A percentile compares a stretch with the other conserved stretches of the same genome.
These are phyloP conservation scores for Metopia argyrocephala DNA, from an alignment of 2,888 invertebrate species.

Conservation along the genomic window DNA sequence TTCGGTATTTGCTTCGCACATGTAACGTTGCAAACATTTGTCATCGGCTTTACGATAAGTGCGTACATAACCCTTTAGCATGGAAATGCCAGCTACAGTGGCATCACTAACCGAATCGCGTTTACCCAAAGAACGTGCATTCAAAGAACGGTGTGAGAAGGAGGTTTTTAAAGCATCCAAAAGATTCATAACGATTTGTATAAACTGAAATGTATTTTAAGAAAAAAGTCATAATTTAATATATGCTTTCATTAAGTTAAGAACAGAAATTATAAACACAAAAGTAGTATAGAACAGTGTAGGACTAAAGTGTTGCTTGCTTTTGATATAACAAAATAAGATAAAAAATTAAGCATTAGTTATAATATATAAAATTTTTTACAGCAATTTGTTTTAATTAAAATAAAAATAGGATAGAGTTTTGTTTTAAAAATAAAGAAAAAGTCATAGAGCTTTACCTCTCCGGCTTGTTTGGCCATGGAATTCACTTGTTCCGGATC, in stretches of 20 bases:
- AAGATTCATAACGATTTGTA: slow-evolving; percentile 93
- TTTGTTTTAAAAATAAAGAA: slow-evolving; percentile 2
- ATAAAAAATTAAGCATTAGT: slow-evolving; percentile 2
- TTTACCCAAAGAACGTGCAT: slow-evolving; percentile 90
- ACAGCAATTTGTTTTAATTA: slow-evolving; percentile 47
- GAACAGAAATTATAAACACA: slow-evolving; percentile 5
- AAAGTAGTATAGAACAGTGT: slow-evolving; percentile 43
- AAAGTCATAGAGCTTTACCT: slow-evolving; percentile 84
- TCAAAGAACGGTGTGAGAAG: slow-evolving; percentile 92
- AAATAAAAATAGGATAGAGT: neutral
- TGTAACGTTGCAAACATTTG: slow-evolving; percentile 90
- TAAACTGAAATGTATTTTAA: slow-evolving; percentile 82
- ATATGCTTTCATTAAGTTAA: slow-evolving; percentile 1
- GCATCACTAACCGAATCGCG: slow-evolving; percentile 95
- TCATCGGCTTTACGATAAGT: slow-evolving; percentile 88
- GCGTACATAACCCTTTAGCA: slow-evolving; percentile 93
- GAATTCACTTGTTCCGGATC: slow-evolving; percentile 94
- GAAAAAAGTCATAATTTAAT: slow-evolving; percentile 30
- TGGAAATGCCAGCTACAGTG: slow-evolving; percentile 90
- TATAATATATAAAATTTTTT: neutral
- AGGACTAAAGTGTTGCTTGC: slow-evolving; percentile 61
- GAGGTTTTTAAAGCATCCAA: slow-evolving; percentile 95
- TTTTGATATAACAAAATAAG: slow-evolving; percentile 65
- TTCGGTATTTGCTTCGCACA: slow-evolving; percentile 94
- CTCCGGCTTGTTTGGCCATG: slow-evolving; percentile 96